phyloP scores from a whole-genome alignment of 2,113 vertebrate species.

The Gulo gulo region DNA sequence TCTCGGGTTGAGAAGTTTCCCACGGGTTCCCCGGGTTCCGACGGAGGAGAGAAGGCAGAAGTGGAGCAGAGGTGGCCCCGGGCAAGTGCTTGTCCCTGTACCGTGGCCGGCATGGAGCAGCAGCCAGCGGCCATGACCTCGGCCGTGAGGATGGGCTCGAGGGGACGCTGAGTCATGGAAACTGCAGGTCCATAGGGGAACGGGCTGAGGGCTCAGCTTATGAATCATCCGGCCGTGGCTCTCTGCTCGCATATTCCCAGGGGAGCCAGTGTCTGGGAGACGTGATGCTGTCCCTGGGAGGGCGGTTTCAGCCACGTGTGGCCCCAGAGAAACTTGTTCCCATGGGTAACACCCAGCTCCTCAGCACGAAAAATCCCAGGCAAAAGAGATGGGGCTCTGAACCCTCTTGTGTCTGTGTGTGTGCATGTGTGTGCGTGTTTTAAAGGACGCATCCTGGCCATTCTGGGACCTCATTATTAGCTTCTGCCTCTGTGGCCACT shows the following conservation, averaged over 20 bases:
- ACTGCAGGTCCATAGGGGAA: not conserved
- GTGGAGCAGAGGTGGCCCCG: rapidly evolving
- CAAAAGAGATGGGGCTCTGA: not conserved
- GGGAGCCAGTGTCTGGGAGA: conserved; percentile 43
- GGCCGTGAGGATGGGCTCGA: not conserved
- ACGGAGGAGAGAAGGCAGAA: not conserved
- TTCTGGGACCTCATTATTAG: not conserved
- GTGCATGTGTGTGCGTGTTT: not conserved
- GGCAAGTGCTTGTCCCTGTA: rapidly evolving
- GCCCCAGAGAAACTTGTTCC: conserved; percentile 39
- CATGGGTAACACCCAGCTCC: conserved; percentile 41
- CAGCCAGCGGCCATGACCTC: not conserved
- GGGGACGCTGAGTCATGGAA: not conserved
- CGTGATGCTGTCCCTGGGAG: not conserved
- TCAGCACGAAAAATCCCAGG: not conserved
- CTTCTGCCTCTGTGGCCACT: not conserved
- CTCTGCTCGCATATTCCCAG: conserved; percentile 47
- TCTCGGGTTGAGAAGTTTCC: not conserved
- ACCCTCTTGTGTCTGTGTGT: not conserved
- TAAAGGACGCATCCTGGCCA: not conserved
- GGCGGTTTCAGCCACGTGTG: conserved; percentile 51
- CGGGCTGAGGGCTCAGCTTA: not conserved
- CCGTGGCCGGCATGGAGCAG: not conserved
- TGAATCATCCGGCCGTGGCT: conserved; percentile 52
- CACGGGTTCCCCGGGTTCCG: not conserved